These are phyloP conservation scores for Eonycteris spelaea DNA, from an alignment of 2,113 vertebrate species.

Conservation along the genomic window DNA sequence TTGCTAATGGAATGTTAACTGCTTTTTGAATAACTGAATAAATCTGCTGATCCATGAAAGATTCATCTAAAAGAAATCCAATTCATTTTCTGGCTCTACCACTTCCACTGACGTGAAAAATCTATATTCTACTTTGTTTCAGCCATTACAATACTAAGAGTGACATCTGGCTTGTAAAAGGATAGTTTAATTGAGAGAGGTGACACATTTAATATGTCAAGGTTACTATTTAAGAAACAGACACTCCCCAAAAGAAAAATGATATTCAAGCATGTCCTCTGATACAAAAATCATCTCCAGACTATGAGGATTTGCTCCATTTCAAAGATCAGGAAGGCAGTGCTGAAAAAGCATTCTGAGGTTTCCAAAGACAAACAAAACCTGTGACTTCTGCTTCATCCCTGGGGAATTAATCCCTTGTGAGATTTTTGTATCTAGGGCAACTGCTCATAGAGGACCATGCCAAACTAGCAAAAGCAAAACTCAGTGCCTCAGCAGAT, in stretches of 20 bases:
- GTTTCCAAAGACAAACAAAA: conserved; percentile 28
- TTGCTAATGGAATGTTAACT: conserved; percentile 86
- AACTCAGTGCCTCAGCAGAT: background rate
- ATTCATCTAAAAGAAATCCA: conserved; percentile 78
- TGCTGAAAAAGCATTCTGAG: background rate
- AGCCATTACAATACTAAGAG: conserved; percentile 31
- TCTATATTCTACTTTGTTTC: conserved; percentile 51
- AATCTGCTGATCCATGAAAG: conserved; percentile 82
- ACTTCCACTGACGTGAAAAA: conserved; percentile 67
- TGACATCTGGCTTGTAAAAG: background rate
- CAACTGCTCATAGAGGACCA: background rate
- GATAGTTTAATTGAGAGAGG: conserved; percentile 64
- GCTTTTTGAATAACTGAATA: conserved; percentile 86
- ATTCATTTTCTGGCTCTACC: conserved; percentile 76
- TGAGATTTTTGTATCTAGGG: conserved; percentile 22
- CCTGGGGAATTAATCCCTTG: background rate
- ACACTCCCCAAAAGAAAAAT: background rate
- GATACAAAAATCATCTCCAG: background rate
- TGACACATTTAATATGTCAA: background rate
- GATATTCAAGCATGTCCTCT: background rate
- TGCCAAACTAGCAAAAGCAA: conserved; percentile 32
- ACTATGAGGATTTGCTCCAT: background rate
- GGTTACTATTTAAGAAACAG: conserved; percentile 41
- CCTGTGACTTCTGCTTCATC: conserved; percentile 4
- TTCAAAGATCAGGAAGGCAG: background rate